Evolutionary conservation across 2,113 vertebrate species (phyloP).

Genomic region (Pteronura brasiliensis): DNA sequence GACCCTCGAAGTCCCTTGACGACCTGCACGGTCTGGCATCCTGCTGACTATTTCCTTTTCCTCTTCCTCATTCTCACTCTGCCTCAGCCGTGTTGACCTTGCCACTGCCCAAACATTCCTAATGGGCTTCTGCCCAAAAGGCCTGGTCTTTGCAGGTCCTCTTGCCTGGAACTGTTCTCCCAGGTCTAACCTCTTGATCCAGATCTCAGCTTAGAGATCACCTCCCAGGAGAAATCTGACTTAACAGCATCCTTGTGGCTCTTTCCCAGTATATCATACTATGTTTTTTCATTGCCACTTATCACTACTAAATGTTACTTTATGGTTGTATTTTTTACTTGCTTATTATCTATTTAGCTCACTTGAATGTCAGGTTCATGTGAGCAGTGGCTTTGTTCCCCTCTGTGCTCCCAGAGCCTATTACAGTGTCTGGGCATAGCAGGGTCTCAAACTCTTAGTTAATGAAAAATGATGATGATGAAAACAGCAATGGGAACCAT

Average conservation of each 20-base stretch:
- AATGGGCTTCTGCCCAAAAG: neutral
- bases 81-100: neutral
- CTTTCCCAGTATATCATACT: neutral
- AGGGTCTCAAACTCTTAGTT: neutral
- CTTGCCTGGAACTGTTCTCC: neutral
- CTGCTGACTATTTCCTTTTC: neutral
- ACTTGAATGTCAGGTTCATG: neutral
- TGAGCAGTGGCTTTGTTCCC: neutral
- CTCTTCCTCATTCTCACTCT: neutral
- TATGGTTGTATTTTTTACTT: neutral
- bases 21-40: neutral
- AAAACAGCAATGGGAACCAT: neutral
- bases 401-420: neutral
- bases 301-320: neutral
- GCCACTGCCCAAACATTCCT: neutral
- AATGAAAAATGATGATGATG: neutral
- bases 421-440: neutral
- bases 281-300: neutral
- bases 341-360: neutral
- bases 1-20: neutral
- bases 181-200: neutral
- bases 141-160: neutral
- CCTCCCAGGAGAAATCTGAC: neutral
- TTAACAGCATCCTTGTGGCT: neutral
- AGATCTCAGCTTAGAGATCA: neutral